Evolutionary conservation across 2,113 vertebrate species (phyloP), one percentile per base, ranked within the genome.

Genomic region (Archilochus colubris): DNA sequence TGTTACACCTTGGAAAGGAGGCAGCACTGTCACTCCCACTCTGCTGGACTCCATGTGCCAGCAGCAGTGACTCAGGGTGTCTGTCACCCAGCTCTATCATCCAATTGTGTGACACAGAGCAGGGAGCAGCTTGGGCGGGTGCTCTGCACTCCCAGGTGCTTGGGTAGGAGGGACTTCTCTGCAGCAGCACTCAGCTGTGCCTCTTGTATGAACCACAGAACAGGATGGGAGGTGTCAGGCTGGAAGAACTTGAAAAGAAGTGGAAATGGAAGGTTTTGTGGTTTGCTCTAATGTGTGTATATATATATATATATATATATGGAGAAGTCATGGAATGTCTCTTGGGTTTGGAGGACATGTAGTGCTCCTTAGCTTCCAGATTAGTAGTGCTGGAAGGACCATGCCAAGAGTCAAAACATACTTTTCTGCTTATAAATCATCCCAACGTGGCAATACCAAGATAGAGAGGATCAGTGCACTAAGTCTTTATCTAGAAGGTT

Each of bases 271-370:
- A 80, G 75, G 40, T 85, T 8, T 9, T 54, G 82, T 75, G 70
- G 36, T 80, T 73, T 88, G 82, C 54, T 61, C 11, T 48, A 11
- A 38, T 38, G 10, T 38, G 10, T 38, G 33, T 33, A 33, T 33
- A 33, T 33, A 33, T 33, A 44, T 8, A 17, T 3, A 23, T 12
- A 1, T n/a, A 0, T 31, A 8, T 1, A 18, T 31, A 8, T 1
- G 21, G 54, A 6, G 21, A 12, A 3, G 14, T 14, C 33, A 12
- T 9, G 27, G 23, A 21, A 23, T 0, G 2, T 24, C 57, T 44
- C 43, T 5, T 33, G 58, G 50, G 30, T 44, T 82, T 36, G 18
- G 27, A 62, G 72, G 82, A 55, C 4, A 3, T 5, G n/a, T 4
- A 18, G 38, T 30, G 33, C 55, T 91, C 43, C 30, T 16, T 5